Evolutionary conservation across 2,113 vertebrate species (phyloP), one percentile per base, ranked within the genome.

Genomic region (Catharus bicknelli): DNA sequence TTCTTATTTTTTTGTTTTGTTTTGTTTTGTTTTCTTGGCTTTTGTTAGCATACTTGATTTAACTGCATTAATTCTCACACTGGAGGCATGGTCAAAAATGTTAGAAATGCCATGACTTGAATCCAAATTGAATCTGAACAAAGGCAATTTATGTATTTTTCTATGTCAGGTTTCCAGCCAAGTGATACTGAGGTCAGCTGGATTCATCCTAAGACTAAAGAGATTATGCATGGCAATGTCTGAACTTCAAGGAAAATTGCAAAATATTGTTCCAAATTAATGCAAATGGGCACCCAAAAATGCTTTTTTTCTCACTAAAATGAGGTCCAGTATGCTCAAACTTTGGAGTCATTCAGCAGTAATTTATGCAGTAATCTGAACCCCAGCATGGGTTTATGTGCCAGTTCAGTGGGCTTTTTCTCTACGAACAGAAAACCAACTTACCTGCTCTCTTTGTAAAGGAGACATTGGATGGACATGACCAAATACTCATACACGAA

Each of bases 41-140:
- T 93, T 88, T 81, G n/a, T 70, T 81, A 86, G 3, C 57, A 17
- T 84, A 63, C 22, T 74, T 18, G 1, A 81, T 86, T 93, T 86
- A 69, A 70, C n/a, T 75, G 34, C 38, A 74, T 81, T 90, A 77
- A 47, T 86, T 86, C 53, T 86, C 19, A 58, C 48, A 48, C 14
- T 77, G 68, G 11, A 74, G 36, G 6, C 57, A 74, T 72, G 82
- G 50, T 75, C 59, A 82, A 67, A 67, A 94, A 64, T 45, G 23
- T 75, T 92, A 92, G 16, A 76, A 86, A 72, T 84, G 58, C 9
- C 54, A 45, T 57, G 23, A 36, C 25, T 79, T 78, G 48, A 89
- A 55, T 78, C 23, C 25, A 86, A 86, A 68, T n/a, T 25, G 69
- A 77, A 63, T 1, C 0, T 30, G 22, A 91, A 64, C 27, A 70